These are phyloP conservation scores for Lerista edwardsae DNA, from an alignment of 2,797 vertebrate genomes.

Conservation along the genomic window DNA sequence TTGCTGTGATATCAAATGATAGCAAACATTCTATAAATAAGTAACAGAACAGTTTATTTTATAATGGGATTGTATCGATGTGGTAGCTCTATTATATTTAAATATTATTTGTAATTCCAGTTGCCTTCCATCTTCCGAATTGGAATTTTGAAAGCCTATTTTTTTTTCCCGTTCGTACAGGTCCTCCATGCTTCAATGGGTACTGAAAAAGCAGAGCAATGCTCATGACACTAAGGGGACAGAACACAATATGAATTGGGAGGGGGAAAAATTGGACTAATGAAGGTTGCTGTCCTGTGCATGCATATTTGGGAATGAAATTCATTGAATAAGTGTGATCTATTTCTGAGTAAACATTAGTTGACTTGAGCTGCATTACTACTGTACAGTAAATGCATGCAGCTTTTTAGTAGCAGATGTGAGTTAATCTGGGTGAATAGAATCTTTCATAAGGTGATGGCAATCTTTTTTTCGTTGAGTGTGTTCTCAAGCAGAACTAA, in stretches of 20 bases:
- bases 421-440: neutral
- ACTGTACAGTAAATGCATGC: neutral
- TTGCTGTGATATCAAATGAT: slow-evolving; percentile 43
- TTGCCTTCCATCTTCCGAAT: slow-evolving; percentile 38
- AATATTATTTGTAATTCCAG: slow-evolving; percentile 41
- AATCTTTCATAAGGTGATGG: neutral
- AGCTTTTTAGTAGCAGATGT: neutral
- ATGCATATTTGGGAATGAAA: too few species aligned
- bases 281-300: neutral
- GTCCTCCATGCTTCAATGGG: neutral
- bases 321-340: too few species aligned
- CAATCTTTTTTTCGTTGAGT: neutral
- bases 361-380: too few species aligned
- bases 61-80: slow-evolving; percentile 41
- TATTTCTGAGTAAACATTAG: too few species aligned
- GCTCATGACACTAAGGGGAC: too few species aligned
- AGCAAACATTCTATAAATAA: slow-evolving; percentile 9
- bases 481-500: neutral
- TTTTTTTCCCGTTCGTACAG: too few species aligned
- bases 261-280: neutral
- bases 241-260: accelerated
- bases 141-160: slow-evolving; percentile 59
- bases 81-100: slow-evolving; percentile 45
- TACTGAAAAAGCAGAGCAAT: accelerated
- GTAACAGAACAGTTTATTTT: slow-evolving; percentile 38